Conservation (phyloP, 2,113 vertebrate species). For the Lampris megalopsis region DNA sequence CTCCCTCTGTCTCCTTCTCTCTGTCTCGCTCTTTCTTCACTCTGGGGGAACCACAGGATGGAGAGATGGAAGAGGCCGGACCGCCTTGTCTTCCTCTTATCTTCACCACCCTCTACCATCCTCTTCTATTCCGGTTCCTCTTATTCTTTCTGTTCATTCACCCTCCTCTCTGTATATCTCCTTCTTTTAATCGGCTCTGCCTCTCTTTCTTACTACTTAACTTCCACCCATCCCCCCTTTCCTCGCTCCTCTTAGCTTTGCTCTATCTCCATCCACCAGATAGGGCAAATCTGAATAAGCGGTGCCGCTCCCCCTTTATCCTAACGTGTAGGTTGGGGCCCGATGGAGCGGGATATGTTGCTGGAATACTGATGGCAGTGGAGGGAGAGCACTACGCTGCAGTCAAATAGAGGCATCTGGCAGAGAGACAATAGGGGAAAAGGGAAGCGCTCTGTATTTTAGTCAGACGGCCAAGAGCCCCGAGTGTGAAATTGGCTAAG, state of each 20-base stretch:
- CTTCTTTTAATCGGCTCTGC: too few species aligned
- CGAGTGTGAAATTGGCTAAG: constrained; percentile 66
- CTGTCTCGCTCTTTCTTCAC: constrained; percentile 25
- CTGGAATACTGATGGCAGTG: constrained; percentile 62
- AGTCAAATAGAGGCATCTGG: constrained; percentile 43
- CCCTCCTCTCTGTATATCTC: constrained; percentile 21
- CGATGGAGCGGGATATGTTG: constrained; percentile 42
- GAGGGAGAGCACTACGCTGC: constrained; percentile 28
- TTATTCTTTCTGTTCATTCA: not conserved
- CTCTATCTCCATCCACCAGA: constrained; percentile 24
- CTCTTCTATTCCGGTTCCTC: not conserved
- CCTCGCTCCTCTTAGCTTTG: constrained; percentile 18
- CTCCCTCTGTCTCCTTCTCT: constrained; percentile 36
- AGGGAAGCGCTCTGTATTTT: constrained; percentile 43
- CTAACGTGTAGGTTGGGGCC: constrained; percentile 58
- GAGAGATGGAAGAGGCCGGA: constrained; percentile 36
- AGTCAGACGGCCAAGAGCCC: constrained; percentile 52
- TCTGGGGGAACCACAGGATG: constrained; percentile 32
- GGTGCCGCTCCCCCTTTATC: constrained; percentile 46
- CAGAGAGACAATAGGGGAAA: constrained; percentile 46
- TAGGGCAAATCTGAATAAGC: constrained; percentile 51
- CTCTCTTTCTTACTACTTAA: too few species aligned
- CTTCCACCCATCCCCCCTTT: not conserved
- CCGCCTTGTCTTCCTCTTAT: constrained; percentile 60
- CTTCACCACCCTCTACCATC: constrained; percentile 52